Evolutionary conservation across 2,888 invertebrate species (phyloP).

Genomic region (Oscheius sp.): DNA sequence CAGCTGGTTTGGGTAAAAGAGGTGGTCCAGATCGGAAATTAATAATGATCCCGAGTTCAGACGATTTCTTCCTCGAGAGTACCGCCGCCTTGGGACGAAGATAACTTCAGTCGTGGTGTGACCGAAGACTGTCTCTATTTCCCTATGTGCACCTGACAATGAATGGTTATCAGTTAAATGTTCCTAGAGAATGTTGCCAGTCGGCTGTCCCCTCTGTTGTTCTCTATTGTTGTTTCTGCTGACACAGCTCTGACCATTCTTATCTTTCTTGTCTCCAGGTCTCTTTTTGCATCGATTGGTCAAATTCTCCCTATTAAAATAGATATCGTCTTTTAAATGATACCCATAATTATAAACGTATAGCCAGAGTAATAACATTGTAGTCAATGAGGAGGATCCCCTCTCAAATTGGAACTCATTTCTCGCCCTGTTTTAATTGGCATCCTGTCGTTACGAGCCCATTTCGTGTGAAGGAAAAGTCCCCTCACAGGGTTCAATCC

Average conservation of each 20-base stretch:
- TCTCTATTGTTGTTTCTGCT: constrained; percentile 34
- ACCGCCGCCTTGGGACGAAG: constrained; percentile 17
- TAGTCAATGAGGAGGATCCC: background rate
- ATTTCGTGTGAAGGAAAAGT: background rate
- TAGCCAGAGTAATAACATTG: constrained; percentile 9
- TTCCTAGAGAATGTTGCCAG: background rate
- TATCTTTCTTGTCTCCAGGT: constrained; percentile 37
- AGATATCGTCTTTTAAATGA: background rate
- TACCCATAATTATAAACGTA: constrained; percentile 1
- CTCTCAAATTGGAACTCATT: constrained; percentile 26
- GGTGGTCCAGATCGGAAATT: background rate
- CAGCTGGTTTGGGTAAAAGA: constrained; percentile 25
- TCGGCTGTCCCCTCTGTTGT: constrained; percentile 19
- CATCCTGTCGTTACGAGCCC: constrained; percentile 14
- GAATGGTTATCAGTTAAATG: constrained; percentile 16
- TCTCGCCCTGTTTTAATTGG: constrained; percentile 29
- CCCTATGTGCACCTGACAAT: constrained; percentile 1
- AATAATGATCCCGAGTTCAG: background rate
- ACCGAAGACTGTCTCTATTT: background rate
- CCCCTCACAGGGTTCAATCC: background rate
- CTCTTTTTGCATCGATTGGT: constrained; percentile 31
- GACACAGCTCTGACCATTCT: constrained; percentile 37
- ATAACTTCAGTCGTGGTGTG: background rate
- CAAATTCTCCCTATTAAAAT: background rate
- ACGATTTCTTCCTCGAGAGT: constrained; percentile 8